Evolutionary conservation across 2,797 vertebrate genomes (phyloP), one percentile per base, ranked within the genome.

Genomic region (Peromyscus aztecus): DNA sequence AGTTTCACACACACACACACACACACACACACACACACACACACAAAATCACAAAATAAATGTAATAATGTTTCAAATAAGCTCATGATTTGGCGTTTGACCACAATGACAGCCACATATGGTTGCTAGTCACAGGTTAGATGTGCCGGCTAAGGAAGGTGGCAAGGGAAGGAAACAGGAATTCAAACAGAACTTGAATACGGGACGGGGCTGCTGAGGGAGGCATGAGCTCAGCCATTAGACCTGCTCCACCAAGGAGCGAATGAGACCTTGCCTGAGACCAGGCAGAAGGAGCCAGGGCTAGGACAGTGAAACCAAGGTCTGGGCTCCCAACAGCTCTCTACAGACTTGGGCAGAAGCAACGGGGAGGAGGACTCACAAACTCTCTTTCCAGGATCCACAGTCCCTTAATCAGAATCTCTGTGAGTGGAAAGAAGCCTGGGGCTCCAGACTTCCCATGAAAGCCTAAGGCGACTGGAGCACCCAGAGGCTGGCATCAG

Each of bases 111-210:
- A 71, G 46, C 23, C n/a, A 52, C 31, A 40, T 4, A 13, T 57
- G 13, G 31, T 49, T 21, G 4, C 24, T 73, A 55, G 29, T 34
- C 37, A 21, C 9, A 10, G 81, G 55, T 76, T 23, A 89, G 71
- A 34, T 19, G 7, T 10, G 6, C 69, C 34, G 71, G 59, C 2
- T 14, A 82, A 49, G n/a, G 69, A 40, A 97, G 86, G 61, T 55
- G 12, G 81, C 57, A 80, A 65, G 69, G 61, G 75, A 75, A 87
- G 6, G 69, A 84, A 91, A 91, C 4, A 55, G 65, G 17, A 34
- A 84, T 82, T 73, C 49, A 69, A 82, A 57, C 61, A 55, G 78
- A 94, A 90, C 75, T 92, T 21, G 43, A 78, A 93, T 81, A 90
- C 1, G 34, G 71, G 61, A 59, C 29, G 69, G 55, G n/a, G 23